Conservation (phyloP, 2,113 vertebrate species). For the Thamnaconus septentrionalis region DNA sequence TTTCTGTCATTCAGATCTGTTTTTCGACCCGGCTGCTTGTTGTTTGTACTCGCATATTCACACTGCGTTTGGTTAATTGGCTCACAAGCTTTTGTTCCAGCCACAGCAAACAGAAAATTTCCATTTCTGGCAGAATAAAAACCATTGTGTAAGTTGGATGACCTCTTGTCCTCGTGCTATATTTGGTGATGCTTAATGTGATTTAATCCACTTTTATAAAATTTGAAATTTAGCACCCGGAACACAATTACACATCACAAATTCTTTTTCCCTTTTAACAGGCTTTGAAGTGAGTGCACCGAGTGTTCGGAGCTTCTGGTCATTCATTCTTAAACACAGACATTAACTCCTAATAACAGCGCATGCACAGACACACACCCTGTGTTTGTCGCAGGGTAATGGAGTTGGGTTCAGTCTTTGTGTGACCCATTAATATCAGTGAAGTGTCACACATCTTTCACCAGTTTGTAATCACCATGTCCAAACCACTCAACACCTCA, state of each 20-base stretch:
- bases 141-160: background rate
- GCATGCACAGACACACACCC: slow-evolving; percentile 27
- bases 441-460: slow-evolving; percentile 7
- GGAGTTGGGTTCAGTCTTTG: slow-evolving; percentile 13
- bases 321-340: slow-evolving; percentile 43
- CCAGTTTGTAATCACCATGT: too few species aligned
- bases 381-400: slow-evolving; percentile 33
- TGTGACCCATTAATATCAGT: slow-evolving; percentile 25
- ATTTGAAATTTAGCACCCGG: too few species aligned
- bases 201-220: too few species aligned
- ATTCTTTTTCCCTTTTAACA: background rate
- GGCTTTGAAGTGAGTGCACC: background rate
- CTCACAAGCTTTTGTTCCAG: background rate
- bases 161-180: slow-evolving; percentile 1
- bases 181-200: too few species aligned
- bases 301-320: slow-evolving; percentile 20
- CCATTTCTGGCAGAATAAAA: background rate
- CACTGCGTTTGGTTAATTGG: background rate
- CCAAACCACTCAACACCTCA: too few species aligned
- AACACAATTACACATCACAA: too few species aligned
- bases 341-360: slow-evolving; percentile 48
- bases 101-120: background rate
- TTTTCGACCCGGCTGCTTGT: background rate
- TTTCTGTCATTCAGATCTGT: background rate
- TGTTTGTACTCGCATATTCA: background rate